Percentiles rank a stretch among this genome's conserved stretches.
These are phyloP conservation scores for Crocallis elinguaria DNA, from an alignment of 2,888 invertebrate genomes.

Conservation along the genomic window DNA sequence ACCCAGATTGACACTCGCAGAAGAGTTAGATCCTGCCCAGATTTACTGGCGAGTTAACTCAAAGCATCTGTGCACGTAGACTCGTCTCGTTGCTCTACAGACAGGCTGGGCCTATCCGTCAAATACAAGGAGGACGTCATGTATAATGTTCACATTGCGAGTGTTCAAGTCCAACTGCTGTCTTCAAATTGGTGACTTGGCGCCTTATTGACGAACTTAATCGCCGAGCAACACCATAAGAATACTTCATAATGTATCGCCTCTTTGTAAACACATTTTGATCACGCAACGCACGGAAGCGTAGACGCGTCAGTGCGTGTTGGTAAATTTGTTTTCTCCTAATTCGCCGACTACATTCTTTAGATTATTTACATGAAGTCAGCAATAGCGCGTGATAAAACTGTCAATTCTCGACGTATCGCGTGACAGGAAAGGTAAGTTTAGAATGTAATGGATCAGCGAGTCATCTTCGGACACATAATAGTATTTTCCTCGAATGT, in stretches of 20 bases:
- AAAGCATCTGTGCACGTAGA: no score
- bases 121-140: no score
- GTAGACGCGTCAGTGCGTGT: slow-evolving; percentile 34
- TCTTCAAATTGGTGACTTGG: no score
- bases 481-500: neutral
- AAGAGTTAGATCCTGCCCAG: no score
- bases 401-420: slow-evolving; percentile 38
- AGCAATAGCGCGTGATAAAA: slow-evolving; percentile 54
- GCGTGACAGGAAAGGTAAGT: slow-evolving; percentile 54
- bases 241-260: neutral
- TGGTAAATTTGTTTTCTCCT: slow-evolving; percentile 52
- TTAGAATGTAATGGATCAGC: slow-evolving; percentile 50
- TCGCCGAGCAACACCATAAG: no score
- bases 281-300: slow-evolving; percentile 38
- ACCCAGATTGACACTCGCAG: no score
- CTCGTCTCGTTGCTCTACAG: no score
- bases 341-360: slow-evolving; percentile 48
- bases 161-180: no score
- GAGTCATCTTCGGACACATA: slow-evolving; percentile 5
- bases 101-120: no score
- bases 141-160: no score
- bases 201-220: slow-evolving; percentile 4
- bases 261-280: slow-evolving; percentile 14
- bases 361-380: slow-evolving; percentile 48
- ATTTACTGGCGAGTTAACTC: no score